Percentiles rank a stretch among this genome's conserved stretches.
Evolutionary conservation across 2,113 vertebrate genomes (phyloP).

Genomic region (Bubo bubo): DNA sequence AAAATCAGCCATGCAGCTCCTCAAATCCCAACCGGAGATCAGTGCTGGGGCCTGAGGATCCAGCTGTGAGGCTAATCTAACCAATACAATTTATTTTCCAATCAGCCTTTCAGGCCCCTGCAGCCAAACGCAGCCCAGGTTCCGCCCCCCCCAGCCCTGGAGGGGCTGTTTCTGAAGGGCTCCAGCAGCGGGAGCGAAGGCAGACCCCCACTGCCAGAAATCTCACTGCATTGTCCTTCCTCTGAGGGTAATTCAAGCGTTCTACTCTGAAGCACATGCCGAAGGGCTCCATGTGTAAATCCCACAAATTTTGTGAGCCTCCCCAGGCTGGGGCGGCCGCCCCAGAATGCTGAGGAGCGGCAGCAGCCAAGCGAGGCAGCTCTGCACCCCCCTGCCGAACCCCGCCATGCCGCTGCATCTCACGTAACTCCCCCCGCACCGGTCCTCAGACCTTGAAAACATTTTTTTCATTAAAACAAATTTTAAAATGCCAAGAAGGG

Average conservation of each 20-base stretch:
- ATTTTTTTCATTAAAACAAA: background rate
- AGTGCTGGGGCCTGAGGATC: background rate
- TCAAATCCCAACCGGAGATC: accelerated
- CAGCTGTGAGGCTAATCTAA: background rate
- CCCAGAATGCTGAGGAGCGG: background rate
- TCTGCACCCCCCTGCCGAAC: accelerated
- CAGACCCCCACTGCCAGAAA: background rate
- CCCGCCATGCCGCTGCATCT: accelerated
- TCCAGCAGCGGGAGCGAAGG: background rate
- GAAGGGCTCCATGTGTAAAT: background rate
- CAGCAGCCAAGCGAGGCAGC: accelerated
- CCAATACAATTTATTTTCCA: constrained; percentile 29
- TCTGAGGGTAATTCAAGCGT: background rate
- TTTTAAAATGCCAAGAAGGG: background rate
- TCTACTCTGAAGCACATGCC: background rate
- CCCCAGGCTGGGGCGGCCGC: background rate
- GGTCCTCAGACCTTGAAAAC: background rate
- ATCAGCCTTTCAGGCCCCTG: background rate
- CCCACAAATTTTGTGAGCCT: accelerated
- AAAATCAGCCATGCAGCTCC: background rate
- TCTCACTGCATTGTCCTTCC: background rate
- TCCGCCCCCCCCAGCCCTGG: background rate
- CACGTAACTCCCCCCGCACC: too few species aligned
- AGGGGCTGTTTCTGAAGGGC: background rate
- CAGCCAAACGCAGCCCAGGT: background rate